phyloP scores from a whole-genome alignment of 1,140 invertebrate genomes.

The Helicoverpa armigera region DNA sequence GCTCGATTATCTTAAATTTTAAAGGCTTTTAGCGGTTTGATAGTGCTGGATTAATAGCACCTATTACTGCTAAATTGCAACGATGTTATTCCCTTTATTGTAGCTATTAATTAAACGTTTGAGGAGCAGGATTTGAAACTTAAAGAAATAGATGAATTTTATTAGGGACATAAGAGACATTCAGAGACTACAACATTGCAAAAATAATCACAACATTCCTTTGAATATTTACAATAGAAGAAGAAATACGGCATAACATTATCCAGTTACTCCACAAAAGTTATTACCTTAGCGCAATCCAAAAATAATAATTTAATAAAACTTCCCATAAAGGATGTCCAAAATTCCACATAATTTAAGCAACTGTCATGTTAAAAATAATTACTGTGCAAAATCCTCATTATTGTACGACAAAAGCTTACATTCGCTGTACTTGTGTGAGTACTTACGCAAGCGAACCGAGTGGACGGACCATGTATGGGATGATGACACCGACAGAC shows the following conservation, averaged over 20 bases:
- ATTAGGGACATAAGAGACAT: too few species aligned
- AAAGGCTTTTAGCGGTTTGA: not conserved
- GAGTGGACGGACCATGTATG: conserved; percentile 34
- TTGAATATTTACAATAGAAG: too few species aligned
- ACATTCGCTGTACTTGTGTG: conserved; percentile 1
- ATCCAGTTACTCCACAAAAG: not conserved
- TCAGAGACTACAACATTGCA: too few species aligned
- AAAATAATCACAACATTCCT: too few species aligned
- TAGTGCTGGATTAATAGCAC: not conserved
- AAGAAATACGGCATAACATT: too few species aligned
- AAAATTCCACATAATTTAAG: conserved; percentile 4
- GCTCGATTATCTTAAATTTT: not conserved
- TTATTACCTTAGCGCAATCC: not conserved
- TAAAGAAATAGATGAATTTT: not conserved
- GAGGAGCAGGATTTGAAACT: not conserved
- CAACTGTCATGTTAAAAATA: conserved; percentile 38
- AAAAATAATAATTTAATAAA: not conserved
- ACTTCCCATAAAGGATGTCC: conserved; percentile 1
- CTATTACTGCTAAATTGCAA: not conserved
- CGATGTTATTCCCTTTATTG: too few species aligned
- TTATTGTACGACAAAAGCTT: conserved; percentile 28
- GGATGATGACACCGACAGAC: conserved; percentile 42
- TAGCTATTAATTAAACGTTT: too few species aligned
- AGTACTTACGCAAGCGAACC: conserved; percentile 27
- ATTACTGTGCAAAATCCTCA: conserved; percentile 30